Base-by-base conservation (phyloP, 2,797 vertebrate genomes). In the Enoplosus armatus region DNA sequence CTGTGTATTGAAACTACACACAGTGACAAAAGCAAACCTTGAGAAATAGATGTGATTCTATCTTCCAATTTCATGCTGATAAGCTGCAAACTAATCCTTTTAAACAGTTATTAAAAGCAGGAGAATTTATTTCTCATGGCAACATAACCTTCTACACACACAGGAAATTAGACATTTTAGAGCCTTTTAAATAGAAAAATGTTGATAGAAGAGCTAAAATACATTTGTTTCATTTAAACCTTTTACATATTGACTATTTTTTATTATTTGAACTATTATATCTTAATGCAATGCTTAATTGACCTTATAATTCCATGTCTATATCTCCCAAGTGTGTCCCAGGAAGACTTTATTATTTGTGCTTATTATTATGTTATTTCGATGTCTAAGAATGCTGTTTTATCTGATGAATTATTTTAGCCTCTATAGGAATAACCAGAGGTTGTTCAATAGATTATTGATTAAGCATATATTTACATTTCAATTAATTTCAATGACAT, bases 11-110 rank as follows among this genome's bases (percentile, higher is more conserved):
- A 80, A 76, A 74, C 79, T n/a, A 75, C 24, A 48, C 50, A 56
- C 24, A 39, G 63, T 8, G 27, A 84, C 69, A 69, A 76, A 84
- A 77, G 65, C 35, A 63, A 85, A 82, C 56, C 48, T 68, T 56
- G 55, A 74, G 54, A 61, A 75, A 76, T 39, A 67, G 31, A 76
- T 88, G 26, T 55, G 77, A 72, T 70, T 77, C 31, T 33, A 53
- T 77, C 39, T 80, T 63, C 29, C 39, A 79, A 79, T 83, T 84
- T 76, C 67, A 86, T 58, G 51, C 80, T 71, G 43, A 83, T 74
- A 71, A 81, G 24, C 60, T 59, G 22, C 55, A 63, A 58, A 14
- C 76, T 77, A 84, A 89, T 87, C 64, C 63, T 62, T 77, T 81
- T 83, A 79, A 75, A 72, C 37, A 55, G 14, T 65, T 75, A 76